Base-by-base conservation (phyloP, 2,113 vertebrate species). In the Leiothrix lutea region DNA sequence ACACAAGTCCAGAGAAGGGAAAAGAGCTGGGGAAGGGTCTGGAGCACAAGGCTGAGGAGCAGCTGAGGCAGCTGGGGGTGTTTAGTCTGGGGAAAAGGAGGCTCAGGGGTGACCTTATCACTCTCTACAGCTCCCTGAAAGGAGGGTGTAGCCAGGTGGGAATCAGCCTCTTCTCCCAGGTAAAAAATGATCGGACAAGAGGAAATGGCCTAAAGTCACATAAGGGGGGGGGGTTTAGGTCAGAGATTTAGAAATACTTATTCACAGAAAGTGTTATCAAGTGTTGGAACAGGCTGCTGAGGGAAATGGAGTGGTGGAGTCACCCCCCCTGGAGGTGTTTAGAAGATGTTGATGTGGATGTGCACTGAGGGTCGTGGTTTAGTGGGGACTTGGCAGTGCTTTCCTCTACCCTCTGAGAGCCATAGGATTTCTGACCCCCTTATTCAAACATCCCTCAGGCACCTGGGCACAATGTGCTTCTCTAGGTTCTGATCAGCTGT, bases 1-100 rank as follows among this genome's bases (percentile, higher is more conserved):
- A 23, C 1, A 0, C 0, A 0, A 5, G 20, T 56, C 25, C 42
- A 51, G 7, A 65, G 45, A 5, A 47, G 21, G 3, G 5, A 65
- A 6, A 0, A 0, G 53, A 80, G 20, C 11, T 67, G 57, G 21
- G 38, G 48, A 54, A 8, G 9, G 22, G 5, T 23, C 35, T 81
- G 3, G 44, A 33, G 42, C 0, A 23, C 28, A 58, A 18, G 14
- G 11, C 10, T 29, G 33, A 69, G 38, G 8, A 78, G 44, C 2
- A 1, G 29, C 35, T 75, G 51, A 66, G n/a, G 14, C 20, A 61
- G 8, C 14, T 51, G 28, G 10, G 22, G 4, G 0, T 2, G 9
- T 3, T 70, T 2, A 42, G 10, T 0, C 35, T 86, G 71, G 13
- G 61, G n/a, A 38, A 66, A 35, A 90, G 40, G 18, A 61, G 9